phyloP scores from a whole-genome alignment of 2,797 vertebrate species.

The Falco berigora region DNA sequence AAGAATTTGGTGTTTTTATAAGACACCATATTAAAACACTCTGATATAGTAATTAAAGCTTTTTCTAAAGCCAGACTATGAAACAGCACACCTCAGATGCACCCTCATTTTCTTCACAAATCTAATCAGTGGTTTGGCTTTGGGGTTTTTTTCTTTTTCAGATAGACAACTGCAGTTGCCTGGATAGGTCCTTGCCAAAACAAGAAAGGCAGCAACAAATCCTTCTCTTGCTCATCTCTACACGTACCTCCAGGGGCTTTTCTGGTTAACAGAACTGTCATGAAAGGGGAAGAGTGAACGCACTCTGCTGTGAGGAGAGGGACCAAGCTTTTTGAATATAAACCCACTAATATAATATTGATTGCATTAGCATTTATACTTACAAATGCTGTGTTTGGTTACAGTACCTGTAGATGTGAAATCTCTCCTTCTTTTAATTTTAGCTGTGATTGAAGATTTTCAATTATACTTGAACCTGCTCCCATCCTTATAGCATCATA shows the following conservation, averaged over 20 bases:
- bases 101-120: background rate
- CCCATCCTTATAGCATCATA: slow-evolving; percentile 92
- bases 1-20: background rate
- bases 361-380: background rate
- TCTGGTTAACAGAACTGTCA: background rate
- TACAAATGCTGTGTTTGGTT: background rate
- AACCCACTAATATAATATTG: background rate
- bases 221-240: background rate
- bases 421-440: slow-evolving; percentile 95
- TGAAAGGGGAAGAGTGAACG: background rate
- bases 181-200: background rate
- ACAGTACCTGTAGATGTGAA: slow-evolving; percentile 88
- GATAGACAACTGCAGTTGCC: background rate
- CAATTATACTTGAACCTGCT: slow-evolving; percentile 91
- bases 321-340: background rate
- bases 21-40: background rate
- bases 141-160: background rate
- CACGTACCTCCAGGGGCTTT: background rate
- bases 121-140: background rate
- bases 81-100: background rate
- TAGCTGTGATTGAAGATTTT: slow-evolving; percentile 95
- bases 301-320: background rate
- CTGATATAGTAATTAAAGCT: background rate
- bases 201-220: background rate
- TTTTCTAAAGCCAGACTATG: background rate